Evolutionary conservation across 2,797 vertebrate genomes (phyloP).

Genomic region (Protonibea diacanthus): DNA sequence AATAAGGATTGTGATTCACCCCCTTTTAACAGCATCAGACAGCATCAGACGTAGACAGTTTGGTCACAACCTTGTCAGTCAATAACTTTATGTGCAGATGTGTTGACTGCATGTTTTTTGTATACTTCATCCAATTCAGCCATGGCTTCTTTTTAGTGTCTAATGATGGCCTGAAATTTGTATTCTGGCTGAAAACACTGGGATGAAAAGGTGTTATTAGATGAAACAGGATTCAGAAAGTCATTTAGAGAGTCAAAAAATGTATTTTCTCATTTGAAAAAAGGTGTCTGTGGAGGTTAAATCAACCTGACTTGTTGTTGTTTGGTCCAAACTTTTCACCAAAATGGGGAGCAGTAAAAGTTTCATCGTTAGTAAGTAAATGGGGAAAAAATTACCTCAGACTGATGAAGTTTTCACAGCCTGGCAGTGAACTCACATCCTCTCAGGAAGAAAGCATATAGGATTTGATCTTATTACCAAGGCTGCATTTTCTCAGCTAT

Average conservation of each 20-base stretch:
- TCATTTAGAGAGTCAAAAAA: not conserved
- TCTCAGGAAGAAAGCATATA: not conserved
- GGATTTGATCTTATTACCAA: slow-evolving; percentile 4
- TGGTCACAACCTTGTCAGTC: not conserved
- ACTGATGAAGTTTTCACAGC: slow-evolving; percentile 8
- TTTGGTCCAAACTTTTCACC: not conserved
- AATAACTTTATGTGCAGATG: not conserved
- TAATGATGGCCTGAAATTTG: not conserved
- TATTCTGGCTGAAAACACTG: not conserved
- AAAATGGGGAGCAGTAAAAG: not conserved
- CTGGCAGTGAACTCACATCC: not conserved
- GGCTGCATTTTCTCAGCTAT: not conserved
- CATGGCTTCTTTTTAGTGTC: not conserved
- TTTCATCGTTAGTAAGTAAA: not conserved
- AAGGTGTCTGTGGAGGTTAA: not conserved
- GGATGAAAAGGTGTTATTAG: not conserved
- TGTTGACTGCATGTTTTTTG: not conserved
- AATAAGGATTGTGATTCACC: not conserved
- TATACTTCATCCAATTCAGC: not conserved
- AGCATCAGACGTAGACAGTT: not conserved
- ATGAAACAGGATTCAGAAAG: not conserved
- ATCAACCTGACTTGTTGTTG: not conserved
- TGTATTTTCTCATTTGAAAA: not conserved
- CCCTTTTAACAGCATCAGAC: not conserved
- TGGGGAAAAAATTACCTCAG: not conserved